A percentile compares a stretch with the other conserved stretches of the same genome.
Evolutionary conservation across 2,797 vertebrate species (phyloP).

Genomic region (Crenuchus spilurus): DNA sequence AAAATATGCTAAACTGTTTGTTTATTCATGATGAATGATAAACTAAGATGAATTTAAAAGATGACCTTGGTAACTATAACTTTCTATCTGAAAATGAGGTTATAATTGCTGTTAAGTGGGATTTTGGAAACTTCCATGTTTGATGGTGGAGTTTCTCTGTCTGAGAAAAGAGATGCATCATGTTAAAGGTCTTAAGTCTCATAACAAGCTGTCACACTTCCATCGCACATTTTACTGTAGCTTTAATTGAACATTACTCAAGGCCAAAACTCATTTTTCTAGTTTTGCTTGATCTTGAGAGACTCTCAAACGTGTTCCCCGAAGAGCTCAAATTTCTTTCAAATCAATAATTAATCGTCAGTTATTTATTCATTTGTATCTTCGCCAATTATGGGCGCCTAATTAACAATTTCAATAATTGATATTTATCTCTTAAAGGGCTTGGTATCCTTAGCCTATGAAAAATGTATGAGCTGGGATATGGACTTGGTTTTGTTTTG

Average conservation of each 20-base stretch:
- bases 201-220: slow-evolving; percentile 65
- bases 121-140: too few species aligned
- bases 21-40: too few species aligned
- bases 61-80: too few species aligned
- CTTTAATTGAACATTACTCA: slow-evolving; percentile 83
- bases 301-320: slow-evolving; percentile 70
- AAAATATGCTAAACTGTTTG: too few species aligned
- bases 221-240: slow-evolving; percentile 69
- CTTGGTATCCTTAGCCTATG: slow-evolving; percentile 73
- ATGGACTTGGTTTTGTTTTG: slow-evolving; percentile 75
- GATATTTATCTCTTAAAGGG: slow-evolving; percentile 83
- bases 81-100: too few species aligned
- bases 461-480: slow-evolving; percentile 81
- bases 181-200: slow-evolving; percentile 17
- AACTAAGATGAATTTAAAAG: too few species aligned
- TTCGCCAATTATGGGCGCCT: slow-evolving; percentile 77
- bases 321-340: slow-evolving; percentile 70
- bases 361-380: slow-evolving; percentile 83
- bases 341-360: slow-evolving; percentile 82
- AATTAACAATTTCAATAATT: slow-evolving; percentile 87
- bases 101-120: too few species aligned
- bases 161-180: background rate
- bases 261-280: slow-evolving; percentile 81
- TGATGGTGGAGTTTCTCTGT: background rate
- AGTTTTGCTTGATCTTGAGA: slow-evolving; percentile 79